Base-by-base conservation (phyloP, 2,113 vertebrate species). In the Numida meleagris region DNA sequence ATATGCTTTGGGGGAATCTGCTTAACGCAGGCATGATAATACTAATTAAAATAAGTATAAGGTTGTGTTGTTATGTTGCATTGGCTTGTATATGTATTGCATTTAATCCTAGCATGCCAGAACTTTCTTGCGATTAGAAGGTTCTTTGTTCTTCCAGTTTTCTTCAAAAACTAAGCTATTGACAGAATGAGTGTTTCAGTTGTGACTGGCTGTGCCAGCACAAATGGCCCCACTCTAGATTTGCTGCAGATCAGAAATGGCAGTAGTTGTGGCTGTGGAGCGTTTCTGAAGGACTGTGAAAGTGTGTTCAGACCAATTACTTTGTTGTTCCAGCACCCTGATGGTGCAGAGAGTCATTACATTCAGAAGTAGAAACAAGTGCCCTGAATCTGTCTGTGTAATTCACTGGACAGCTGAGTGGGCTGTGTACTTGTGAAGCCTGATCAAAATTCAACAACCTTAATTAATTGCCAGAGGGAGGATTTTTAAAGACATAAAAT, bases 231-330 rank as follows among this genome's bases (percentile, higher is more conserved):
- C 16, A 10, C 50, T 89, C 48, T 62, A 74, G n/a, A 65, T 89
- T 77, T 81, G 65, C 40, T 95, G 51, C 38, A 89, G 57, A 93
- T 96, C 42, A 67, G 88, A 91, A 18, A 55, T 65, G 57, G 85
- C 88, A 94, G 74, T 36, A 67, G 70, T 9, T 85, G 82, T 66
- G 77, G 36, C 61, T 67, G 24, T 72, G 57, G 58, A 93, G 34
- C 51, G 17, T 89, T 93, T 93, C 61, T 89, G 88, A 89, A 89
- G 82, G 71, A 62, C 51, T 42, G 21, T 50, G 70, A 78, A 71
- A 89, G 18, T 18, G 2, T 38, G 18, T 63, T 93, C 71, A 29
- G 81, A 50, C 27, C 82, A 87, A 94, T 93, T 91, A 71, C 51
- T 93, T 63, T 10, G 58, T 87, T 96, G 31, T 95, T 84, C 33